These are phyloP conservation scores for Pangasius mekongensis DNA, from an alignment of 2,797 vertebrate genomes.

Conservation along the genomic window DNA sequence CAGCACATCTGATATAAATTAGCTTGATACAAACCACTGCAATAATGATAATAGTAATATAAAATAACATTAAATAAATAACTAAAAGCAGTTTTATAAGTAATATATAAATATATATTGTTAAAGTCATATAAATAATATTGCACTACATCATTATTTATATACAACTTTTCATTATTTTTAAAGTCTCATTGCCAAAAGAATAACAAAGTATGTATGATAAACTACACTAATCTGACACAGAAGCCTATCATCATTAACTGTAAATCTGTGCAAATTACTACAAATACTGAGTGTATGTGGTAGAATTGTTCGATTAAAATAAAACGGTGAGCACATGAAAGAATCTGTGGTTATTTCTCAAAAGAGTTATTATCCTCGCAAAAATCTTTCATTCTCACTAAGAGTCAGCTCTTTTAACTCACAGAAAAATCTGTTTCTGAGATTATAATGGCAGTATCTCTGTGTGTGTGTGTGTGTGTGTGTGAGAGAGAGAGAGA, in stretches of 20 bases:
- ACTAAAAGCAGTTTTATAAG: no score
- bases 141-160: not conserved
- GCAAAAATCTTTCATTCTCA: not conserved
- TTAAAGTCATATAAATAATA: not conserved
- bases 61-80: not conserved
- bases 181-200: not conserved
- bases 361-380: not conserved
- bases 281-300: not conserved
- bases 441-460: constrained; percentile 28
- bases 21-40: not conserved
- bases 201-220: not conserved
- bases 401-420: not conserved
- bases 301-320: not conserved
- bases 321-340: not conserved
- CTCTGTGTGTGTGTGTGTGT: constrained; percentile 6
- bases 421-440: not conserved
- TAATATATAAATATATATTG: not conserved
- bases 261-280: not conserved
- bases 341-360: not conserved
- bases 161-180: not conserved
- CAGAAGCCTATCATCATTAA: not conserved
- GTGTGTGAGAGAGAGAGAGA: constrained; percentile 2
- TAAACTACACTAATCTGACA: not conserved
- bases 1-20: not conserved
- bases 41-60: not conserved